phyloP scores from a whole-genome alignment of 2,113 vertebrate genomes.

The Hyperopisus bebe region DNA sequence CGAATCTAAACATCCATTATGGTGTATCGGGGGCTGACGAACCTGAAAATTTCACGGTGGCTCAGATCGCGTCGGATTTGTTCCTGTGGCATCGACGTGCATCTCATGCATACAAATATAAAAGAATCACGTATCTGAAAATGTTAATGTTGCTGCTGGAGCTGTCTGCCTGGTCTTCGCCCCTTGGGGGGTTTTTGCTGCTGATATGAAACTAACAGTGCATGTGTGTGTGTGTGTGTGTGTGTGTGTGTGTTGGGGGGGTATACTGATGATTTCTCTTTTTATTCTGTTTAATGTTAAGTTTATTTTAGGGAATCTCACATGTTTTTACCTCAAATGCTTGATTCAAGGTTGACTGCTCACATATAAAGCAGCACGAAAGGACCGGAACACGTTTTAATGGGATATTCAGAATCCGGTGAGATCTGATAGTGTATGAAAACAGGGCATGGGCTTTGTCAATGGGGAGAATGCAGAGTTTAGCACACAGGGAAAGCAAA shows the following conservation, averaged over 20 bases:
- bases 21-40: not conserved
- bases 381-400: not conserved
- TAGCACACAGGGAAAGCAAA: not conserved
- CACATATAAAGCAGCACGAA: not conserved
- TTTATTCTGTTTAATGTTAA: conserved; percentile 3
- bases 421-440: not conserved
- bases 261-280: not conserved
- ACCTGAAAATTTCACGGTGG: not conserved
- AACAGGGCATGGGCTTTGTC: not conserved
- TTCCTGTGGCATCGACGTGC: not conserved
- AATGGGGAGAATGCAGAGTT: not conserved
- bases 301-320: conserved; percentile 6
- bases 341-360: conserved; percentile 38
- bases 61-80: not conserved
- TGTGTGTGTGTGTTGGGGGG: no score
- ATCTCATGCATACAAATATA: not conserved
- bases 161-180: not conserved
- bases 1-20: no score
- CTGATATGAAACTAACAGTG: not conserved
- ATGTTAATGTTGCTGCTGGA: not conserved
- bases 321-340: conserved; percentile 39
- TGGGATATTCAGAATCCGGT: not conserved
- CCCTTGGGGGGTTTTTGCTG: not conserved
- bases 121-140: not conserved
- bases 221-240: not conserved